phyloP scores from a whole-genome alignment of 2,888 invertebrate genomes.

The Limenitis camilla region DNA sequence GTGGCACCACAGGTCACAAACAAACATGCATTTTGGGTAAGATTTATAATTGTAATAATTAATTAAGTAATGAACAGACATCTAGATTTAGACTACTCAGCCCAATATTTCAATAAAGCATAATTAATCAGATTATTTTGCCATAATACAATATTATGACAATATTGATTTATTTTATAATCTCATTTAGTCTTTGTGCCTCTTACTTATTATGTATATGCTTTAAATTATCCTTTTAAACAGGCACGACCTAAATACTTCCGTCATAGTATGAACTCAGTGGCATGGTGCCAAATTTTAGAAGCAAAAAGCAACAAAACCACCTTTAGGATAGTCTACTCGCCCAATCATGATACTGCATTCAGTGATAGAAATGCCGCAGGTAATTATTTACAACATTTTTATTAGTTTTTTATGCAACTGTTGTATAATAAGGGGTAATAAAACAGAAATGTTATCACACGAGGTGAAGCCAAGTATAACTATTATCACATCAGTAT shows the following conservation, averaged over 20 bases:
- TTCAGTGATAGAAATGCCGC: conserved; percentile 43
- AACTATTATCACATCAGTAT: too few relatives aligned
- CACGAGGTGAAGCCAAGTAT: too few relatives aligned
- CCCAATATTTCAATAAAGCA: neutral
- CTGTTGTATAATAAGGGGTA: too few relatives aligned
- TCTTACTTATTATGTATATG: too few relatives aligned
- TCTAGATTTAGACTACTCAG: too few relatives aligned
- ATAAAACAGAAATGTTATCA: too few relatives aligned
- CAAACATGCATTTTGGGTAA: conserved; percentile 78
- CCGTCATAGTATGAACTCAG: conserved; percentile 88
- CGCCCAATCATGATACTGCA: conserved; percentile 49
- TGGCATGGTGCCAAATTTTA: conserved; percentile 89
- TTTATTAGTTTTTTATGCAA: too few relatives aligned
- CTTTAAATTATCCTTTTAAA: conserved; percentile 20
- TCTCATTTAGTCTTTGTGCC: too few relatives aligned
- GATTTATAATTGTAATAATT: conserved; percentile 11
- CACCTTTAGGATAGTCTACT: conserved; percentile 83
- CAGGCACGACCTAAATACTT: conserved; percentile 83
- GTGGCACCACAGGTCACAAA: conserved; percentile 86
- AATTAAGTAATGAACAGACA: too few relatives aligned
- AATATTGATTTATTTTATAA: too few relatives aligned
- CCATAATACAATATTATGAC: too few relatives aligned
- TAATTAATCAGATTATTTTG: too few relatives aligned
- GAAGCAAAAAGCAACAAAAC: conserved; percentile 84
- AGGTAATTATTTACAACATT: conserved; percentile 36